Conservation (phyloP, 2,888 invertebrate genomes). For the Caenorhabditis panamensis region DNA sequence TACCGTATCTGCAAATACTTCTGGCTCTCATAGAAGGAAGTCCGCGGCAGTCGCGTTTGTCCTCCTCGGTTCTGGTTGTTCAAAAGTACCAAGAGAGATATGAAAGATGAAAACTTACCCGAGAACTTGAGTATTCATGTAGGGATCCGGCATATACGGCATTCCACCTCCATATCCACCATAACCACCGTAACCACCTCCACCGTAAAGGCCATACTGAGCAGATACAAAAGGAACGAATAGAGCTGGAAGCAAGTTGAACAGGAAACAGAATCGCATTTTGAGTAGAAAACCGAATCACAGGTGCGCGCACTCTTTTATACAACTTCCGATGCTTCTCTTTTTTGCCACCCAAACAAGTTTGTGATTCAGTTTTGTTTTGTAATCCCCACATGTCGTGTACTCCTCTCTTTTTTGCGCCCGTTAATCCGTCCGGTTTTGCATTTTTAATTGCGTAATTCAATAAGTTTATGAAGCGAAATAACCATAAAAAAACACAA, state of each 20-base stretch:
- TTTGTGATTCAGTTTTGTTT: slow-evolving; percentile 50
- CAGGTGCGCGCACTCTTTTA: slow-evolving; percentile 25
- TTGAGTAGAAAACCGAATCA: slow-evolving; percentile 17
- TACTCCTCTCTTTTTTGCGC: slow-evolving; percentile 1
- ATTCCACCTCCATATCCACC: slow-evolving; percentile 30
- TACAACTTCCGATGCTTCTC: slow-evolving; percentile 21
- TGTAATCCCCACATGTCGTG: slow-evolving; percentile 38
- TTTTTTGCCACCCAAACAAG: slow-evolving; percentile 19
- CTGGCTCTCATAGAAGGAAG: slow-evolving; percentile 61
- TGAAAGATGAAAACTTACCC: slow-evolving; percentile 20
- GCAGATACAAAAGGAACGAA: neutral
- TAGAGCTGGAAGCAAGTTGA: neutral
- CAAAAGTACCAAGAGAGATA: neutral
- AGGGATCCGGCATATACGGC: slow-evolving; percentile 15
- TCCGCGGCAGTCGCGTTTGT: slow-evolving; percentile 50
- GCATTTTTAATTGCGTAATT: neutral
- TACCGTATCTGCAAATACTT: slow-evolving; percentile 62
- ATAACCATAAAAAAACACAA: neutral
- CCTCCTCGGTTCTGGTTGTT: slow-evolving; percentile 18
- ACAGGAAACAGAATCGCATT: neutral
- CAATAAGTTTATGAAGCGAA: slow-evolving; percentile 1
- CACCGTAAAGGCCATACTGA: slow-evolving; percentile 40
- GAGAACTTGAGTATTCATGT: slow-evolving; percentile 23
- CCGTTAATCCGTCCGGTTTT: slow-evolving; percentile 41
- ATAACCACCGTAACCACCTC: slow-evolving; percentile 27